phyloP scores from a whole-genome alignment of 2,888 invertebrate species.

The Caenorhabditis macrosperma region DNA sequence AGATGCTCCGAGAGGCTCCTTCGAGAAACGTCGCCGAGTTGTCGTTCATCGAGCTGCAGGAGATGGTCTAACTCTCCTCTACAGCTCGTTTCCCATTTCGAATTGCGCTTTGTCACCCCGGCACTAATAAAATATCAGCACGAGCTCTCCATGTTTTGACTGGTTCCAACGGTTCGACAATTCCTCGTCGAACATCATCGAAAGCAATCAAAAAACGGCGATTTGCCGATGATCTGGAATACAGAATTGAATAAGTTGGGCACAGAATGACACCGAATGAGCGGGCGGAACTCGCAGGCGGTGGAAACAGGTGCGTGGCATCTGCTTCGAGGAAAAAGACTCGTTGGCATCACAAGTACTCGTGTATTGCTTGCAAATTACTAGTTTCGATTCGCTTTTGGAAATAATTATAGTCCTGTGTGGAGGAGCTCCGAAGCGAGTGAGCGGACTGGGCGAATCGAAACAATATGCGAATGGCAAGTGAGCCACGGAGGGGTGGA shows the following conservation, averaged over 20 bases:
- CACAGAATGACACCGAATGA: no score
- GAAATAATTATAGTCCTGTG: not conserved
- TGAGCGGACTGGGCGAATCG: no score
- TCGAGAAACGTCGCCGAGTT: slow-evolving; percentile 37
- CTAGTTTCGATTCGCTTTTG: not conserved
- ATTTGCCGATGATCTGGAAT: not conserved
- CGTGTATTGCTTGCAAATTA: not conserved
- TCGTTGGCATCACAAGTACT: not conserved
- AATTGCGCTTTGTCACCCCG: no score
- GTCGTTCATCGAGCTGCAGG: slow-evolving; percentile 55
- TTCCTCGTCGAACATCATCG: slow-evolving; percentile 36
- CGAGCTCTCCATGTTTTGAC: slow-evolving; percentile 35
- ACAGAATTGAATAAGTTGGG: no score
- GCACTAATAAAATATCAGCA: not conserved
- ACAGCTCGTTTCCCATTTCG: not conserved
- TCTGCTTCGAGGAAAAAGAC: not conserved
- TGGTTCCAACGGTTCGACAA: slow-evolving; percentile 42
- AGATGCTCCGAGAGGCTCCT: slow-evolving; percentile 6
- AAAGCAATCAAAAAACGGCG: slow-evolving; percentile 53
- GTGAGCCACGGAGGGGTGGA: not conserved
- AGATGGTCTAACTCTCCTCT: slow-evolving; percentile 41
- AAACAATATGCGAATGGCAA: slow-evolving; percentile 11
- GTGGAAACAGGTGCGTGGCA: not conserved
- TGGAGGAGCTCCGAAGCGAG: not conserved
- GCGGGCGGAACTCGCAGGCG: no score